These are phyloP conservation scores for human (Homo sapiens) DNA, from an alignment of 2,113 vertebrate genomes.

Conservation along the genomic window DNA sequence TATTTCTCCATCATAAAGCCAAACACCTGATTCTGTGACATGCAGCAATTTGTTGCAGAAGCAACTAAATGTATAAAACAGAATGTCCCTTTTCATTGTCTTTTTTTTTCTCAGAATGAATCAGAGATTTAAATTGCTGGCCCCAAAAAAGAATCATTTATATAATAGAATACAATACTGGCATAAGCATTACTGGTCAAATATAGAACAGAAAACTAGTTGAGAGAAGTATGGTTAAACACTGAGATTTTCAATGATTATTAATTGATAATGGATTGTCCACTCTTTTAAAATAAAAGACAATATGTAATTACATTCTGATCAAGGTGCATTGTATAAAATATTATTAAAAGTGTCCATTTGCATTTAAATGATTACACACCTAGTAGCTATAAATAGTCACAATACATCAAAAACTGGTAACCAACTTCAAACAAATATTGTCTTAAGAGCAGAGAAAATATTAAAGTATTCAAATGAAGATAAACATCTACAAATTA, in stretches of 20 bases:
- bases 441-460: neutral
- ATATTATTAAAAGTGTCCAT: neutral
- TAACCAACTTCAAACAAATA: neutral
- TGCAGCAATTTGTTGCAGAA: constrained; percentile 60
- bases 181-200: constrained; percentile 45
- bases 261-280: neutral
- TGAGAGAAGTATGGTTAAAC: neutral
- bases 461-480: neutral
- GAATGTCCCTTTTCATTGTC: constrained; percentile 61
- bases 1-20: constrained; percentile 66
- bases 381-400: constrained; percentile 18
- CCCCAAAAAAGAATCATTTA: constrained; percentile 61
- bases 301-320: neutral
- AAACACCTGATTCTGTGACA: constrained; percentile 61
- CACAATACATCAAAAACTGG: neutral
- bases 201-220: constrained; percentile 61
- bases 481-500: constrained; percentile 13
- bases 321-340: constrained; percentile 19
- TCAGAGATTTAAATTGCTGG: constrained; percentile 74
- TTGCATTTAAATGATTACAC: constrained; percentile 12
- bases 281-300: constrained; percentile 36
- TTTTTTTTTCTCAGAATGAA: constrained; percentile 54
- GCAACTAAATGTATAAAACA: constrained; percentile 64
- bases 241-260: neutral
- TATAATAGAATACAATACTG: constrained; percentile 72